Conservation (phyloP, 2,888 invertebrate species). For the Lycia hirtaria region DNA sequence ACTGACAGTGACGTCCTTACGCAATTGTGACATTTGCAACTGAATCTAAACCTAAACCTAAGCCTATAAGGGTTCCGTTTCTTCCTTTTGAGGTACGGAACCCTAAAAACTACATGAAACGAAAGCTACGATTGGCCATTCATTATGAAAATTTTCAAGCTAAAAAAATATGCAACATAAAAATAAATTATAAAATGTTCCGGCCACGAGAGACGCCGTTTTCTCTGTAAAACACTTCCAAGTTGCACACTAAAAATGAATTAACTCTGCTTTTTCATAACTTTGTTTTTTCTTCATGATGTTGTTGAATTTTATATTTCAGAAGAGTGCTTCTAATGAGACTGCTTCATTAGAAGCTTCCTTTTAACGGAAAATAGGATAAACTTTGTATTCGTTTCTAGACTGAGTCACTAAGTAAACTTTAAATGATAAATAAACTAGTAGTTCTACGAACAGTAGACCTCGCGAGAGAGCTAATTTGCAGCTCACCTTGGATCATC, state of each 20-base stretch:
- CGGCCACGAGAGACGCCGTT: neutral
- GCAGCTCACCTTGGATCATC: too few relatives aligned
- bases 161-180: neutral
- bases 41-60: too few relatives aligned
- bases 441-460: too few relatives aligned
- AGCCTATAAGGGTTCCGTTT: too few relatives aligned
- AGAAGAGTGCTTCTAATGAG: constrained; percentile 7
- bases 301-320: constrained; percentile 16
- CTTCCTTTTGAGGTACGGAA: too few relatives aligned
- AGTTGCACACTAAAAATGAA: constrained; percentile 18
- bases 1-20: too few relatives aligned
- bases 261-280: constrained; percentile 10
- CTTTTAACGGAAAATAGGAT: neutral
- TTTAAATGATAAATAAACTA: too few relatives aligned
- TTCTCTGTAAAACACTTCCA: neutral
- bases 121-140: too few relatives aligned
- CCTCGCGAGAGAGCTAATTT: too few relatives aligned
- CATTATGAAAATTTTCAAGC: neutral
- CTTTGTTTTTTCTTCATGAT: constrained; percentile 8
- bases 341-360: constrained; percentile 13
- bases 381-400: neutral
- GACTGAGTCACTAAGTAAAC: too few relatives aligned
- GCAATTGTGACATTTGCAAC: too few relatives aligned
- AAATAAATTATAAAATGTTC: neutral
- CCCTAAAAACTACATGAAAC: too few relatives aligned